Conservation (phyloP, 2,888 invertebrate species). For the Nemoura dubitans region DNA sequence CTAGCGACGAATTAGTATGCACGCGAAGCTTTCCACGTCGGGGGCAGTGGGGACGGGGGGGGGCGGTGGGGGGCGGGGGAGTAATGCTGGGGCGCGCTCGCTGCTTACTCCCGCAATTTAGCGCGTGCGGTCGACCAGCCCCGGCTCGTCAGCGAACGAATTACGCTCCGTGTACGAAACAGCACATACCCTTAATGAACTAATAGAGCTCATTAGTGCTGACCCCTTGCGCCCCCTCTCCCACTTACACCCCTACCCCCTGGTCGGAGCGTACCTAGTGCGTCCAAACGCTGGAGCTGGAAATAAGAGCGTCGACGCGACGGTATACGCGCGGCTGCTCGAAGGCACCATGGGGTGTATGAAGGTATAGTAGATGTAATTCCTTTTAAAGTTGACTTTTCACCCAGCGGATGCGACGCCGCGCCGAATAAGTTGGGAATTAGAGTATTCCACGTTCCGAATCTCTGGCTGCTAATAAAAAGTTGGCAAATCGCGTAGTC, state of each 20-base stretch:
- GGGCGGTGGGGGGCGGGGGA: background rate
- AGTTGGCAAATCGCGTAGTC: background rate
- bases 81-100: background rate
- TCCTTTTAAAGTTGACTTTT: background rate
- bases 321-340: background rate
- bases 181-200: constrained; percentile 49
- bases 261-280: background rate
- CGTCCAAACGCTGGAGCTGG: background rate
- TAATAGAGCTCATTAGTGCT: constrained; percentile 49
- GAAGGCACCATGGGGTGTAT: background rate
- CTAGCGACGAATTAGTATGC: background rate
- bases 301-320: background rate
- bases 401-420: background rate
- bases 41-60: background rate
- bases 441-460: background rate
- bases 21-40: background rate
- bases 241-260: background rate
- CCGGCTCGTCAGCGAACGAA: constrained; percentile 38
- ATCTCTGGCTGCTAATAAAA: constrained; percentile 7
- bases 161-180: constrained; percentile 46
- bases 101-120: constrained; percentile 50
- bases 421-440: background rate
- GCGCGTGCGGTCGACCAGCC: constrained; percentile 43
- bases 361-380: background rate
- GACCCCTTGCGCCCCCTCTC: background rate